These are phyloP conservation scores for Pachliopta kotzebuea DNA, from an alignment of 2,888 invertebrate genomes.

Conservation along the genomic window DNA sequence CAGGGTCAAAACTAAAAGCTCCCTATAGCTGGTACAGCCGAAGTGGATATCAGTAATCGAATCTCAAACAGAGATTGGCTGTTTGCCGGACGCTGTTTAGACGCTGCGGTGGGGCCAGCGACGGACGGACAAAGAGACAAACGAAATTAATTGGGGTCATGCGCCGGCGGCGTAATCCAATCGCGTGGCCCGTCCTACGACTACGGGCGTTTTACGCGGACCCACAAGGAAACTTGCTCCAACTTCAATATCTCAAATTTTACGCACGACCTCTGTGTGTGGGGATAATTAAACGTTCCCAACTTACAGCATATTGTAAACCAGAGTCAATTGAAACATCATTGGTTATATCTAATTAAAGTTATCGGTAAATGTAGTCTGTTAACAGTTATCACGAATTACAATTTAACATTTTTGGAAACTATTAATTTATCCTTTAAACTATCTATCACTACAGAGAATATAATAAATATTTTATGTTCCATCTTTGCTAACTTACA, in stretches of 20 bases:
- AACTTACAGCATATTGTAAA: neutral
- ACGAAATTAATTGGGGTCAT: slow-evolving; percentile 76
- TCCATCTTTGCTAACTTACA: too few relatives aligned
- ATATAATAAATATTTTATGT: too few relatives aligned
- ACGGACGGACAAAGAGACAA: slow-evolving; percentile 68
- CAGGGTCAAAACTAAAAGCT: slow-evolving; percentile 23
- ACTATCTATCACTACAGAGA: too few relatives aligned
- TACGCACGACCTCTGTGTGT: slow-evolving; percentile 9
- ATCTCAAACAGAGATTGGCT: slow-evolving; percentile 60
- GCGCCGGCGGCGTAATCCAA: slow-evolving; percentile 68
- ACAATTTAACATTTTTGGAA: too few relatives aligned
- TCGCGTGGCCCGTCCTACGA: slow-evolving; percentile 42
- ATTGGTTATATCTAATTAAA: neutral
- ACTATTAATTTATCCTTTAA: too few relatives aligned
- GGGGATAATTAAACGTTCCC: slow-evolving; percentile 4
- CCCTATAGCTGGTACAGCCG: slow-evolving; percentile 35
- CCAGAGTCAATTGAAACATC: neutral
- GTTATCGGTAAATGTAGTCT: too few relatives aligned
- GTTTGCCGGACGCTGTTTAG: slow-evolving; percentile 63
- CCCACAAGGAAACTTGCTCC: slow-evolving; percentile 32
- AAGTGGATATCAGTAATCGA: slow-evolving; percentile 65
- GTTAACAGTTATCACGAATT: too few relatives aligned
- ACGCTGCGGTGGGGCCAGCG: slow-evolving; percentile 39
- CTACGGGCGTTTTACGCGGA: slow-evolving; percentile 57
- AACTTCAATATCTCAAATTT: slow-evolving; percentile 23